phyloP scores from a whole-genome alignment of 2,113 vertebrate genomes.

The Urocynchramus pylzowi region DNA sequence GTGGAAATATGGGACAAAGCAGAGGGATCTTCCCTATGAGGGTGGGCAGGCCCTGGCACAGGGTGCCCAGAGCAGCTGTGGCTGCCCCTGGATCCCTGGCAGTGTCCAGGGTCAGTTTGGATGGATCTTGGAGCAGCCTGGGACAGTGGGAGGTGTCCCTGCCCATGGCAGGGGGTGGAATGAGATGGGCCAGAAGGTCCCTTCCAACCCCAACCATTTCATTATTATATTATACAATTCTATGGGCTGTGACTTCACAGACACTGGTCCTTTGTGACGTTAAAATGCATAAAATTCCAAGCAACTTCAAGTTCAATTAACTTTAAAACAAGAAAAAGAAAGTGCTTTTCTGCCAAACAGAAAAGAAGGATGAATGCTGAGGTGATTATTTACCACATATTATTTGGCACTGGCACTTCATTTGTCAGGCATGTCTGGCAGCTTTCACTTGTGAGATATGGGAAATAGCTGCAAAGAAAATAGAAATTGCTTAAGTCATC shows the following conservation, averaged over 20 bases:
- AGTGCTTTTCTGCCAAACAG: background rate
- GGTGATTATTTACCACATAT: background rate
- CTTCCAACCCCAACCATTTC: background rate
- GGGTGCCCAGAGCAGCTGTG: background rate
- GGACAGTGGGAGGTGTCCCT: background rate
- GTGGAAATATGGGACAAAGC: background rate
- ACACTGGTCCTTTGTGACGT: background rate
- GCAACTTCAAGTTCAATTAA: background rate
- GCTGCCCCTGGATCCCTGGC: background rate
- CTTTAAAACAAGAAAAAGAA: background rate
- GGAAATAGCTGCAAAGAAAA: background rate
- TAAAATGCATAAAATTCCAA: background rate
- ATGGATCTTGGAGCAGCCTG: background rate
- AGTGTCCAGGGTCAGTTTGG: background rate
- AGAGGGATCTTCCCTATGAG: rapidly evolving
- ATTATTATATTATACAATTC: background rate
- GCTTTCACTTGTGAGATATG: background rate
- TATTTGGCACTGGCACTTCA: background rate
- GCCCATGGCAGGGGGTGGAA: background rate
- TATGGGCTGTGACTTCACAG: background rate
- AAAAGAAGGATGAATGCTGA: background rate
- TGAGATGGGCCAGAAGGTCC: rapidly evolving
- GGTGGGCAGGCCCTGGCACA: background rate
- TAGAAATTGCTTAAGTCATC: background rate
- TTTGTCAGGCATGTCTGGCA: background rate